Conservation (phyloP, 2,888 invertebrate genomes). For the Plebejus melissa region DNA sequence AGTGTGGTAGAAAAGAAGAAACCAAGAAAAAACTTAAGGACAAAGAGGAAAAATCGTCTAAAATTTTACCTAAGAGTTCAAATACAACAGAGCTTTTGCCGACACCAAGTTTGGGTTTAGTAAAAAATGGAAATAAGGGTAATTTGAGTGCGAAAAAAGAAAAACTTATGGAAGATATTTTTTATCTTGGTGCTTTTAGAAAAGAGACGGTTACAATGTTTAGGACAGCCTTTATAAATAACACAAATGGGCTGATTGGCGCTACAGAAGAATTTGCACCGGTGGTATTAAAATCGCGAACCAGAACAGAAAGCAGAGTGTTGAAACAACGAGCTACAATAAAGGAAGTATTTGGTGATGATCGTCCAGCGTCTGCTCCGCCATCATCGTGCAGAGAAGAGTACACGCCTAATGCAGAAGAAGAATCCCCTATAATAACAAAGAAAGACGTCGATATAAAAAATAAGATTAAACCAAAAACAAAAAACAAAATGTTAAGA, state of each 20-base stretch:
- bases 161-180: conserved; percentile 78
- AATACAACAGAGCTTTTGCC: conserved; percentile 78
- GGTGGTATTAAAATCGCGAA: conserved; percentile 85
- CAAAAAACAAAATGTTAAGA: conserved; percentile 63
- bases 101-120: conserved; percentile 80
- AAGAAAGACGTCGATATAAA: conserved; percentile 59
- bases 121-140: conserved; percentile 64
- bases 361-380: conserved; percentile 90
- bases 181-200: conserved; percentile 81
- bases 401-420: conserved; percentile 51
- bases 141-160: conserved; percentile 65
- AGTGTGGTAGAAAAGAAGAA: conserved; percentile 80
- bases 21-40: conserved; percentile 75
- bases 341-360: conserved; percentile 88
- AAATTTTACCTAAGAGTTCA: conserved; percentile 77
- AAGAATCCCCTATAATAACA: conserved; percentile 47
- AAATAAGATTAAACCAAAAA: conserved; percentile 64
- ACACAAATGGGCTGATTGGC: conserved; percentile 77
- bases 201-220: conserved; percentile 84
- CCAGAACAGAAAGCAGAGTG: conserved; percentile 86
- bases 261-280: conserved; percentile 83
- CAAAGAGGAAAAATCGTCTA: conserved; percentile 75
- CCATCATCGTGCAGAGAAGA: conserved; percentile 81
- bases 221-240: conserved; percentile 82
- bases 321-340: conserved; percentile 87